These are phyloP conservation scores for Chrysemys picta DNA, from an alignment of 2,113 vertebrate species.

Conservation along the genomic window DNA sequence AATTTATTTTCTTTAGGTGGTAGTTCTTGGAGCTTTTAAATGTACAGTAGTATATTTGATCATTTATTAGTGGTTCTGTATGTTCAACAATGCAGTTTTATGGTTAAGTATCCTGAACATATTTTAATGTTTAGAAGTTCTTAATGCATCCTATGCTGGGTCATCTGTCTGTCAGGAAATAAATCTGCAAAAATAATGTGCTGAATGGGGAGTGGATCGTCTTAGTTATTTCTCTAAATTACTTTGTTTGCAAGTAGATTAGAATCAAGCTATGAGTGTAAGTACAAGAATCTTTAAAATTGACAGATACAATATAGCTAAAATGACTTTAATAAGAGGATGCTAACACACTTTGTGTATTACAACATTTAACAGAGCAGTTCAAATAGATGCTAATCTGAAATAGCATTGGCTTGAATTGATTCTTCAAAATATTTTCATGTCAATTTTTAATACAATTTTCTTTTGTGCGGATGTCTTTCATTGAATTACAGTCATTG, in stretches of 20 bases:
- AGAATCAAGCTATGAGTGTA: background rate
- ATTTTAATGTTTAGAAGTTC: background rate
- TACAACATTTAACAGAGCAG: background rate
- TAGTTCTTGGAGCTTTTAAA: background rate
- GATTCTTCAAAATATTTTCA: background rate
- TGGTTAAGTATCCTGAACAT: background rate
- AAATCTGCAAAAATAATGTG: background rate
- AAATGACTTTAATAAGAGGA: background rate
- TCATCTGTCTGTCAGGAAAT: background rate
- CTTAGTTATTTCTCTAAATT: background rate
- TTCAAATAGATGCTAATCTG: background rate
- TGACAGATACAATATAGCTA: background rate
- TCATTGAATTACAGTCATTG: slow-evolving; percentile 13
- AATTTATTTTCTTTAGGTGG: background rate
- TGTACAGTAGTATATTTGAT: background rate
- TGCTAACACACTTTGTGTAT: background rate
- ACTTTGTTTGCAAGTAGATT: background rate
- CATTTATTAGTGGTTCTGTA: background rate
- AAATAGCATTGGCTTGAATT: background rate
- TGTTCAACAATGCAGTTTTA: background rate
- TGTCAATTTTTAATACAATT: slow-evolving; percentile 13
- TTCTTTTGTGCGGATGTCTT: background rate
- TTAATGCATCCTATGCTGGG: background rate
- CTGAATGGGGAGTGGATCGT: background rate
- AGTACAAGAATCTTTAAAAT: background rate